These are phyloP conservation scores for Leucophenga montana DNA, from an alignment of 2,888 invertebrate genomes.

Conservation along the genomic window DNA sequence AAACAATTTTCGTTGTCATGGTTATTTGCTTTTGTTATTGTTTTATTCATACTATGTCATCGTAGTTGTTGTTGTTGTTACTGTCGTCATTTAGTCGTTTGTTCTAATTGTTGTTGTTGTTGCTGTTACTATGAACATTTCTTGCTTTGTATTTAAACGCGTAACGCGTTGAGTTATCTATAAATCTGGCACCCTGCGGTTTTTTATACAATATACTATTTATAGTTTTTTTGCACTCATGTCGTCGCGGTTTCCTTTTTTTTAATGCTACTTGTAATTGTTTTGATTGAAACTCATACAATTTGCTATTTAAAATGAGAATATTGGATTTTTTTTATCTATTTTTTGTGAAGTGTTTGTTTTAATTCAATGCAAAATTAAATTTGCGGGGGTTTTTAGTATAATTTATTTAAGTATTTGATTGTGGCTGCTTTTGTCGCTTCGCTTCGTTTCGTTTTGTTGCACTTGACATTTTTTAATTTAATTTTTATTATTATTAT, in stretches of 20 bases:
- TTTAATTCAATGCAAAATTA: too few relatives aligned
- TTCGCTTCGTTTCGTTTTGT: constrained; percentile 18
- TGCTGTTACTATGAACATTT: neutral
- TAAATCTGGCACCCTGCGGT: constrained; percentile 21
- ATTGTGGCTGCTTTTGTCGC: too few relatives aligned
- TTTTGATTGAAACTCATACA: constrained; percentile 9
- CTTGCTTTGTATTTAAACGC: neutral
- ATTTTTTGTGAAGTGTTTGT: neutral
- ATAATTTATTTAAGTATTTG: too few relatives aligned
- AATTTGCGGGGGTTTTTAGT: too few relatives aligned
- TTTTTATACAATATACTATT: constrained; percentile 9
- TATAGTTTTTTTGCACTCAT: neutral
- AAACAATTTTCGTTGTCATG: neutral
- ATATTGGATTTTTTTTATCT: neutral
- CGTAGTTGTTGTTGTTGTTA: neutral
- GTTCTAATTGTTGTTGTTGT: neutral
- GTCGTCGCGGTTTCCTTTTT: neutral
- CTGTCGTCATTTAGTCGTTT: neutral
- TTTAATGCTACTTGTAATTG: constrained; percentile 1
- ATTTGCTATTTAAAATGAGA: neutral
- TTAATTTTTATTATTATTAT: neutral
- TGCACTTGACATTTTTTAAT: neutral
- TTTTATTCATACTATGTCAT: constrained; percentile 2
- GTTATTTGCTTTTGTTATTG: neutral
- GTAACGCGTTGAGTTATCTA: constrained; percentile 19